Conservation (phyloP, 2,113 vertebrate genomes). For the Furnarius figulus region DNA sequence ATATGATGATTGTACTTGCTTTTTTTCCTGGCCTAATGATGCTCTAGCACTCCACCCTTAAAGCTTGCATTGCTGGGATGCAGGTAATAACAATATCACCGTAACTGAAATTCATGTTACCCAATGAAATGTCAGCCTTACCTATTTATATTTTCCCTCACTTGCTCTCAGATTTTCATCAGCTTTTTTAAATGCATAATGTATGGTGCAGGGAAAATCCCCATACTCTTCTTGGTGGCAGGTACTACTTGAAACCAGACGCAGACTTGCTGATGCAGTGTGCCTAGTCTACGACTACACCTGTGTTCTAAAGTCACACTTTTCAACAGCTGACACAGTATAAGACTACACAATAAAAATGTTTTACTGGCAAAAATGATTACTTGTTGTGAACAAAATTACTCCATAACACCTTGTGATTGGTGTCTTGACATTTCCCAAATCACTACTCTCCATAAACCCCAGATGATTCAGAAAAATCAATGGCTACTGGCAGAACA, state of each 20-base stretch:
- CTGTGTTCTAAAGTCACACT: not conserved
- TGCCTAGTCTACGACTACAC: not conserved
- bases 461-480: conserved; percentile 54
- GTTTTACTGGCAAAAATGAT: conserved; percentile 43
- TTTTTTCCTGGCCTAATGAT: not conserved
- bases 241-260: not conserved
- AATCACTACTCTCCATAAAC: conserved; percentile 26
- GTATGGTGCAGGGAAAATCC: not conserved
- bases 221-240: not conserved
- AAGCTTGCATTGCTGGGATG: not conserved
- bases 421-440: conserved; percentile 49
- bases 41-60: not conserved
- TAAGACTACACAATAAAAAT: conserved; percentile 4
- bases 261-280: not conserved
- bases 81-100: not conserved
- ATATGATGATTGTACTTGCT: not conserved
- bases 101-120: not conserved
- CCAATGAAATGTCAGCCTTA: not conserved
- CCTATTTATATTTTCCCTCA: not conserved
- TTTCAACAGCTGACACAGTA: not conserved
- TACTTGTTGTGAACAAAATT: conserved; percentile 29
- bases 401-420: conserved; percentile 36
- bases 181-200: not conserved
- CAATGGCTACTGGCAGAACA: conserved; percentile 31
- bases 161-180: not conserved